A percentile compares a stretch with the other conserved stretches of the same genome.
Conservation (phyloP, 2,797 vertebrate genomes). For the Anas capensis region DNA sequence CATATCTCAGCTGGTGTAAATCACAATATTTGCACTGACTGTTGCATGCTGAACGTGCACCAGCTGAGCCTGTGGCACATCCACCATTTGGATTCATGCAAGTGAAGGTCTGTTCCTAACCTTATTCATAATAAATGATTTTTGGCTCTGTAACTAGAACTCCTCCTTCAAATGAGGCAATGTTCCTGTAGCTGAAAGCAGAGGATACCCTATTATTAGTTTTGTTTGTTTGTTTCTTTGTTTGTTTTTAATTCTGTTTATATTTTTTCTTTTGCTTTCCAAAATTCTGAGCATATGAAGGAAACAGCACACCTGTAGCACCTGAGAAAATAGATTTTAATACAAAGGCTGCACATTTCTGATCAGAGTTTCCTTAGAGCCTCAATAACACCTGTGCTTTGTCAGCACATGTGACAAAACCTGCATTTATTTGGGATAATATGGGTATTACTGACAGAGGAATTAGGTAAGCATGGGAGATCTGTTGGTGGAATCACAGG, state of each 20-base stretch:
- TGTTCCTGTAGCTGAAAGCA: background rate
- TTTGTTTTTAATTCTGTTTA: background rate
- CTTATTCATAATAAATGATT: background rate
- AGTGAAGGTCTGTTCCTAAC: background rate
- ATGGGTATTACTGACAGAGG: background rate
- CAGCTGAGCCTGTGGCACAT: slow-evolving; percentile 35
- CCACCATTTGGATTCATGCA: background rate
- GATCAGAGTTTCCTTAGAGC: background rate
- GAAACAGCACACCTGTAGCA: background rate
- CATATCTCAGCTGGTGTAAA: slow-evolving; percentile 43
- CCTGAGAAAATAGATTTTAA: background rate
- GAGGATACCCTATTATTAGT: background rate
- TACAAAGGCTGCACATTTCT: background rate
- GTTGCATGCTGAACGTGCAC: slow-evolving; percentile 3
- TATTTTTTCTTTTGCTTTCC: background rate
- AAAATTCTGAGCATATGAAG: background rate
- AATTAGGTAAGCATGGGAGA: background rate
- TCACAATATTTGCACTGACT: slow-evolving; percentile 8
- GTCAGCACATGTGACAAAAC: background rate
- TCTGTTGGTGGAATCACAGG: background rate
- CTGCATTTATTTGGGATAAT: background rate
- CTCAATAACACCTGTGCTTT: background rate
- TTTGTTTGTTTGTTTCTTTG: background rate
- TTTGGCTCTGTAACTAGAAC: background rate
- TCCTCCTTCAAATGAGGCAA: background rate